Base-by-base conservation (phyloP, 92 coral and sea anemone species). In the Diadumene lineata region DNA sequence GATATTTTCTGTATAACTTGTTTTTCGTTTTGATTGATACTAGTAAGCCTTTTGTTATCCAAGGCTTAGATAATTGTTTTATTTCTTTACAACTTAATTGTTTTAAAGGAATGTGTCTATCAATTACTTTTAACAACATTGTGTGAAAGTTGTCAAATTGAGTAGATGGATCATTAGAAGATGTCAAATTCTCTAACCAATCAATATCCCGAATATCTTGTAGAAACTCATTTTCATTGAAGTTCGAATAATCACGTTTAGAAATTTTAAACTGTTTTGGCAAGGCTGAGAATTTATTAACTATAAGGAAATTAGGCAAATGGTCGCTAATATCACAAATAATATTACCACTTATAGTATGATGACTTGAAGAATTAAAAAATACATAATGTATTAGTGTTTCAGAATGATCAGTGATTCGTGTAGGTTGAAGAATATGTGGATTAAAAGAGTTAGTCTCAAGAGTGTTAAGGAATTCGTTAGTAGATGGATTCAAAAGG, bases 361-460 rank as follows among this genome's bases (percentile, higher is more conserved):
- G 79, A 48, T 74, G 70, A 16, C 44, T 75, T 19, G 72, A 18
- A 19, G 85, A 79, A 61, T 85, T 80, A 32, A 85, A 53, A 69
- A 83, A 88, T 60, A 88, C 74, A 66, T 87, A 79, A 68, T 82
- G 88, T 33, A 83, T 87, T 11, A 81, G 38, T 11, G 83, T 81
- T 70, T 79, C 73, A 1, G 84, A 70, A 50, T 82, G 79, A 53
- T 80, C 50, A 31, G 85, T 72, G 16, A 79, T 80, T 43, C 85
- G 63, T 13, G 85, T 79, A 17, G 82, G 87, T 76, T 81, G 83
- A 22, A 86, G 34, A 32, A 86, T 86, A 15, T 78, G 84, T 9
- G 87, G 92, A 72, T 34, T 43, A 63, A 77, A 82, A 65, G 56
- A 77, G 38, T 73, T 63, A 11, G 82, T 66, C 44, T 31, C 56